phyloP scores from a whole-genome alignment of 2,888 invertebrate genomes.

The Hypsopygia costalis region DNA sequence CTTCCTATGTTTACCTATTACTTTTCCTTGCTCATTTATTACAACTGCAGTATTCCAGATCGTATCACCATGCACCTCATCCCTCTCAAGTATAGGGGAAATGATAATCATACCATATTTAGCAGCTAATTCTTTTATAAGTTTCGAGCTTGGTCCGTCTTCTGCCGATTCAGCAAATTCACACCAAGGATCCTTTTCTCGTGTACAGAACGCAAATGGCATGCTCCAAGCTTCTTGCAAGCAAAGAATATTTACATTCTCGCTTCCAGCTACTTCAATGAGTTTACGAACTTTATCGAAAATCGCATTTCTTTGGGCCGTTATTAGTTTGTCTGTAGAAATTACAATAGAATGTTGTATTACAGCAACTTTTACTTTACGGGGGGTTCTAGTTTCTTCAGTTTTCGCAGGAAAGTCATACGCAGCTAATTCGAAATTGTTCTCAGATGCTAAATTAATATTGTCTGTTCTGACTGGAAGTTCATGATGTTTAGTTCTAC shows the following conservation, averaged over 20 bases:
- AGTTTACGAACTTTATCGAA: constrained; percentile 87
- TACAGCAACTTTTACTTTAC: constrained; percentile 89
- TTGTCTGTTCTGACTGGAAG: constrained; percentile 76
- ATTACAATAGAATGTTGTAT: constrained; percentile 92
- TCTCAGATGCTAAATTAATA: constrained; percentile 60
- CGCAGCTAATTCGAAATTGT: constrained; percentile 87
- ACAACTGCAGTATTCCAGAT: constrained; percentile 98
- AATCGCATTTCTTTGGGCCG: constrained; percentile 88
- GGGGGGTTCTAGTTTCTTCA: constrained; percentile 86
- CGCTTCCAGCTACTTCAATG: constrained; percentile 87
- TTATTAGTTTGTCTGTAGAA: constrained; percentile 87
- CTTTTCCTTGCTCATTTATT: constrained; percentile 91
- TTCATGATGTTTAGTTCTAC: constrained; percentile 80
- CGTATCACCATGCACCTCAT: constrained; percentile 90
- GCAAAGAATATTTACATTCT: constrained; percentile 93
- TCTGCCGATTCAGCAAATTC: constrained; percentile 97
- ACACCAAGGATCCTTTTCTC: constrained; percentile 98
- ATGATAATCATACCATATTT: constrained; percentile 96
- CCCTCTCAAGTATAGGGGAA: constrained; percentile 97
- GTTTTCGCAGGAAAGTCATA: constrained; percentile 84
- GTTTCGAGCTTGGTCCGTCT: constrained; percentile 90
- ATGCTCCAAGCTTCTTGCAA: constrained; percentile 99
- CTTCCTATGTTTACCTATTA: constrained; percentile 97
- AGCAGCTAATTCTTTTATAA: constrained; percentile 88
- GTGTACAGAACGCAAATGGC: constrained; percentile 99